Base-by-base conservation (phyloP, 2,113 vertebrate species). In the Bufo gargarizans region DNA sequence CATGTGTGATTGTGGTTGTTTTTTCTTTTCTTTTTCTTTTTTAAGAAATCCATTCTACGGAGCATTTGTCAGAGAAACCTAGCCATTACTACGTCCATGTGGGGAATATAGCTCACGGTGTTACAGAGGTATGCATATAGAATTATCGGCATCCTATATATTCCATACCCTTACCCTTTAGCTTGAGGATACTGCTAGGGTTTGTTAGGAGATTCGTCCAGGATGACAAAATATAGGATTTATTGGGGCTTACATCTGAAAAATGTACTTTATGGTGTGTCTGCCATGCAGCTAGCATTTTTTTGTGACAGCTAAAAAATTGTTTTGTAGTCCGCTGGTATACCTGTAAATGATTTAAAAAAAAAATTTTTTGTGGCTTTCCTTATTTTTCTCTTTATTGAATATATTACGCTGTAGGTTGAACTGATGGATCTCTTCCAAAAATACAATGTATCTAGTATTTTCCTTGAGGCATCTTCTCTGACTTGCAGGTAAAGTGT, bases 41-140 rank as follows among this genome's bases (percentile, higher is more conserved):
- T 59, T 45, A 7, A 86, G 85, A 86, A 79, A 8, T 19, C 10
- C 0, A 19, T 33, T 22, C 33, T 14, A 8, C 49, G 14, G 50
- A 80, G 6, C 3, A 11, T 55, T 33, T 69, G 7, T 45, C 53
- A 49, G 65, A 50, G 8, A 20, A 49, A 19, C 45, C 22, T 49
- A 74, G 1, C 6, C 56, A n/a, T 7, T 55, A 13, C n/a, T 88
- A 82, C 63, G 69, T 88, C 69, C 79, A 69, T 82, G 79, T 88
- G 53, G 67, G 86, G n/a, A 88, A 82, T 76, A 13, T 88, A 63
- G 79, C 86, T 20, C 13, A 20, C 4, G 13, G 20, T 33, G 58
- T 88, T 14, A 82, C 20, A 74, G 79, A 88, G 86, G 86, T 82
- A 88, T 63, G 72, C 13, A 20, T 58, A 47, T 2, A 74, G 3